Conservation (phyloP, 2,888 invertebrate species). For the Trachelus troglodyta region DNA sequence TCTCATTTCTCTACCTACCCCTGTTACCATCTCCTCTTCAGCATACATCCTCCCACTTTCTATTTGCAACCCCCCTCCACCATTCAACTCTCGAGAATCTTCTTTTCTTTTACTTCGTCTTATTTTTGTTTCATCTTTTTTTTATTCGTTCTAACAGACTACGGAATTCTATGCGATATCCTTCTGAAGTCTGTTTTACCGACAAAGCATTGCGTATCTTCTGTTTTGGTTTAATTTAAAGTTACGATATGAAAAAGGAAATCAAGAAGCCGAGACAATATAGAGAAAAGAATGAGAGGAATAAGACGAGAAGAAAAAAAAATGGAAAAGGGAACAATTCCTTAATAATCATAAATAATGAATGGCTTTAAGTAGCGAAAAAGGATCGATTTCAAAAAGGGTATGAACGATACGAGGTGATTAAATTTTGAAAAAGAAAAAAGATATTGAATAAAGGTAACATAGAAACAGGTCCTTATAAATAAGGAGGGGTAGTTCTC, state of each 20-base stretch:
- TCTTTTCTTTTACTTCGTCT: not conserved
- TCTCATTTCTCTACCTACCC: conserved; percentile 27
- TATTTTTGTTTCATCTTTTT: not conserved
- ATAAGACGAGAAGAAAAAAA: not conserved
- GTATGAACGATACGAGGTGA: not conserved
- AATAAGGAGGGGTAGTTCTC: not conserved
- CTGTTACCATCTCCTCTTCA: conserved; percentile 14
- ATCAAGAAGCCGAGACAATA: too few relatives aligned
- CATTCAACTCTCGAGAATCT: conserved; percentile 13
- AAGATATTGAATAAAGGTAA: not conserved
- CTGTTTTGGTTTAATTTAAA: too few relatives aligned
- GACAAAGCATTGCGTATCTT: too few relatives aligned
- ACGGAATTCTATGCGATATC: not conserved
- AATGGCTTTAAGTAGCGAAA: not conserved
- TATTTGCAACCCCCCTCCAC: conserved; percentile 1
- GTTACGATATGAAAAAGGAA: too few relatives aligned
- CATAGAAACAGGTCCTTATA: not conserved
- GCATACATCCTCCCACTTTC: conserved; percentile 6
- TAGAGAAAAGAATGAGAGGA: too few relatives aligned
- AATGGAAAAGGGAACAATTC: not conserved
- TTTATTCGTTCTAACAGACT: not conserved
- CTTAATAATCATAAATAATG: not conserved
- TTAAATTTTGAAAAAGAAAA: not conserved
- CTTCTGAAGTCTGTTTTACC: too few relatives aligned
- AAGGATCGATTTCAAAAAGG: not conserved